A percentile compares a stretch with the other conserved stretches of the same genome.
Conservation (phyloP, 2,888 invertebrate species). For the Auanema freiburgensis region DNA sequence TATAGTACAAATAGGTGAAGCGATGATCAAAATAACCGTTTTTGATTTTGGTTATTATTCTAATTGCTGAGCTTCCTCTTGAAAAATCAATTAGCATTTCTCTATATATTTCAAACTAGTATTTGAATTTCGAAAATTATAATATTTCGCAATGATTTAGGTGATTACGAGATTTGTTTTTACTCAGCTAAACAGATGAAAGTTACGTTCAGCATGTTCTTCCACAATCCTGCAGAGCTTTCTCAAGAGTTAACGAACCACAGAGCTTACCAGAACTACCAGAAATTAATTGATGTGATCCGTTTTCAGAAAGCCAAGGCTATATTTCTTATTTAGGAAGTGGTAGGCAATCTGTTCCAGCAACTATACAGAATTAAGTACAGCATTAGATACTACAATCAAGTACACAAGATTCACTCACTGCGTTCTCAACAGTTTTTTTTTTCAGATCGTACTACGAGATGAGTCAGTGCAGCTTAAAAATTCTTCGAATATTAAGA, state of each 20-base stretch:
- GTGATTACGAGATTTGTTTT: conserved; percentile 43
- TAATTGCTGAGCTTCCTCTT: too few species aligned
- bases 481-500: conserved; percentile 33
- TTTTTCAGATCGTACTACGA: conserved; percentile 27
- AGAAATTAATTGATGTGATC: too few species aligned
- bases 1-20: too few species aligned
- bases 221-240: conserved; percentile 29
- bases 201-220: conserved; percentile 33
- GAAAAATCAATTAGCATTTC: too few species aligned
- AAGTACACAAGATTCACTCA: conserved; percentile 14
- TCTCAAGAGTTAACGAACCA: too few species aligned
- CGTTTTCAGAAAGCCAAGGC: too few species aligned
- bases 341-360: conserved; percentile 28
- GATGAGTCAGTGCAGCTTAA: conserved; percentile 33
- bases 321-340: conserved; percentile 11
- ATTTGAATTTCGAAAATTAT: too few species aligned
- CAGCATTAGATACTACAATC: conserved; percentile 41
- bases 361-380: conserved; percentile 41
- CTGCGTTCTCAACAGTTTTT: neutral
- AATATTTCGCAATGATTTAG: conserved; percentile 16
- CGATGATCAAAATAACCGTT: too few species aligned
- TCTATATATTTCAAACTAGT: too few species aligned
- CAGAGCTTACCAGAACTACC: too few species aligned
- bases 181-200: conserved; percentile 33
- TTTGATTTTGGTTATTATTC: too few species aligned